These are phyloP conservation scores for Noctuana brunneofusca DNA, from an alignment of 2,888 invertebrate genomes.

Conservation along the genomic window DNA sequence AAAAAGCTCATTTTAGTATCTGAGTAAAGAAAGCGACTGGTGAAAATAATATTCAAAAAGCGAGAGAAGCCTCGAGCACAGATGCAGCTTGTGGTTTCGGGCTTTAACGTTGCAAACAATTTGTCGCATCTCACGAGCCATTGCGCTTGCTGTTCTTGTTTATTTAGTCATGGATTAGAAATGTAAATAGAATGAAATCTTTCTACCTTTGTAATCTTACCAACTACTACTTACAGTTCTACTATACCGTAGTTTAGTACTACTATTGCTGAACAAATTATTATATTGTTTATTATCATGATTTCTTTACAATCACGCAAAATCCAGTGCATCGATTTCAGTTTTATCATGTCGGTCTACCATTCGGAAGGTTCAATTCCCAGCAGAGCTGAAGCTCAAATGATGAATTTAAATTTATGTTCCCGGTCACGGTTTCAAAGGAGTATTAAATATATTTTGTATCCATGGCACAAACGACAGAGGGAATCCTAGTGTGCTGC, in stretches of 20 bases:
- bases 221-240: not conserved
- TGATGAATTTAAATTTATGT: no score
- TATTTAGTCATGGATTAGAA: conserved; percentile 1
- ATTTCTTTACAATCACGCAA: no score
- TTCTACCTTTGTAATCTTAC: not conserved
- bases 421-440: no score
- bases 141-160: conserved; percentile 9
- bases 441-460: no score
- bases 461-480: no score
- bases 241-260: not conserved
- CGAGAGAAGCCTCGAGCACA: conserved; percentile 1
- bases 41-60: conserved; percentile 17
- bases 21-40: not conserved
- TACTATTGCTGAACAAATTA: no score
- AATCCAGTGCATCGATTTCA: no score
- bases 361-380: no score
- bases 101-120: conserved; percentile 23
- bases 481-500: no score
- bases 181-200: not conserved
- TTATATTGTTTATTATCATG: no score
- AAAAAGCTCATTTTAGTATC: conserved; percentile 1
- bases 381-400: no score
- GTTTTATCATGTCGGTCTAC: no score
- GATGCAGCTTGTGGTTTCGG: conserved; percentile 11
- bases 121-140: conserved; percentile 14